Percentiles rank a stretch among this genome's conserved stretches.
Evolutionary conservation across 2,888 invertebrate genomes (phyloP).

Genomic region (Mythimna ferrago): DNA sequence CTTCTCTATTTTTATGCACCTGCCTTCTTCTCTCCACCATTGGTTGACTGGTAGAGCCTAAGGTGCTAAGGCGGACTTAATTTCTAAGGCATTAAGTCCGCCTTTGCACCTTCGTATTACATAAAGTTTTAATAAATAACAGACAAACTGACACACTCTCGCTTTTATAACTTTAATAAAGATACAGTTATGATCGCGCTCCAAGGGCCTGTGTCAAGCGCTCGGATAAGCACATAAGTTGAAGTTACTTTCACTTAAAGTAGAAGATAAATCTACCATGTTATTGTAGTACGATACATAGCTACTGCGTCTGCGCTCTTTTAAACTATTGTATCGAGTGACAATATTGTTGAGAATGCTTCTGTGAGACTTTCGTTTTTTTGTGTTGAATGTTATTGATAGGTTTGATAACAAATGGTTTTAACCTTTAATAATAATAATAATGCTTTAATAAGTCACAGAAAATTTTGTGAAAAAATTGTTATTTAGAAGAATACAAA

Average conservation of each 20-base stretch:
- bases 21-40: no score
- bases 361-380: conserved; percentile 35
- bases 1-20: no score
- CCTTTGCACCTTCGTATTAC: no score
- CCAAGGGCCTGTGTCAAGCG: conserved; percentile 34
- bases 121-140: background rate
- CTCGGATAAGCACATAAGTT: conserved; percentile 26
- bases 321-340: background rate
- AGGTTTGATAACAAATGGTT: background rate
- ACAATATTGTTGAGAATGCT: conserved; percentile 17
- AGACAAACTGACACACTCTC: background rate
- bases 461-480: no score
- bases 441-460: no score
- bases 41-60: no score
- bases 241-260: conserved; percentile 54
- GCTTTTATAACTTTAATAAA: conserved; percentile 21
- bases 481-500: no score
- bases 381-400: conserved; percentile 6
- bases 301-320: conserved; percentile 16
- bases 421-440: no score
- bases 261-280: conserved; percentile 50
- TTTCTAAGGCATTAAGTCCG: no score
- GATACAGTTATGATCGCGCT: conserved; percentile 41
- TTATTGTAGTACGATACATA: conserved; percentile 33
- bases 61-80: no score